Evolutionary conservation across 2,797 vertebrate species (phyloP).

Genomic region (Chiroxiphia lanceolata): DNA sequence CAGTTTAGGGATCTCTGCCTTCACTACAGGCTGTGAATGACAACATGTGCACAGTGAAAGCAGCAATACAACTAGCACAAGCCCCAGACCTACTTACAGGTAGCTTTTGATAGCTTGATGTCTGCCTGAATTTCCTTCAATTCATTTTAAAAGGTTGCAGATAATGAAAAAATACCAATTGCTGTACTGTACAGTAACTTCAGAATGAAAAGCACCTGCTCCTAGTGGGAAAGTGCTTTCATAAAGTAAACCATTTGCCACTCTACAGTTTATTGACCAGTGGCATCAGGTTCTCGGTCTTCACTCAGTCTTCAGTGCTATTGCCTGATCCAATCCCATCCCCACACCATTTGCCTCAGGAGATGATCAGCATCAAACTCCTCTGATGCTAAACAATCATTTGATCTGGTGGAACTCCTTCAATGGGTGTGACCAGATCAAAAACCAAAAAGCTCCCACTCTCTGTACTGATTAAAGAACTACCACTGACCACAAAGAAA

Average conservation of each 20-base stretch:
- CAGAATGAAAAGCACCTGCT: background rate
- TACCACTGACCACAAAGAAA: background rate
- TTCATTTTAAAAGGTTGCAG: background rate
- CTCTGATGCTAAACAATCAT: background rate
- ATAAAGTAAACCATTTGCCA: background rate
- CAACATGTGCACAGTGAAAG: accelerated
- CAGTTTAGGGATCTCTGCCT: background rate
- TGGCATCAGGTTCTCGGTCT: background rate
- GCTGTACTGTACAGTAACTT: background rate
- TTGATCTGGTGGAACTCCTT: background rate
- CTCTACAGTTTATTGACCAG: background rate
- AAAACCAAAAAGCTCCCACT: too few relatives aligned
- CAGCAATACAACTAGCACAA: background rate
- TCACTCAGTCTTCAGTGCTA: background rate
- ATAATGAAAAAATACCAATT: background rate
- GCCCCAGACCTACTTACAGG: background rate
- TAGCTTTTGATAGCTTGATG: background rate
- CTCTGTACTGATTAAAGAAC: background rate
- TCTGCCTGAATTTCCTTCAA: background rate
- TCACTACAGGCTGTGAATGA: background rate
- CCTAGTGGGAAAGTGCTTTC: background rate
- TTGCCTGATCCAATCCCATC: background rate
- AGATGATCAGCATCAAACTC: background rate
- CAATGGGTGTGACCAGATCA: background rate
- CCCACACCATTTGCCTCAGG: background rate